A percentile compares a stretch with the other conserved stretches of the same genome.
phyloP scores from a whole-genome alignment of 2,888 invertebrate genomes.

The Drosophila setosimentum region DNA sequence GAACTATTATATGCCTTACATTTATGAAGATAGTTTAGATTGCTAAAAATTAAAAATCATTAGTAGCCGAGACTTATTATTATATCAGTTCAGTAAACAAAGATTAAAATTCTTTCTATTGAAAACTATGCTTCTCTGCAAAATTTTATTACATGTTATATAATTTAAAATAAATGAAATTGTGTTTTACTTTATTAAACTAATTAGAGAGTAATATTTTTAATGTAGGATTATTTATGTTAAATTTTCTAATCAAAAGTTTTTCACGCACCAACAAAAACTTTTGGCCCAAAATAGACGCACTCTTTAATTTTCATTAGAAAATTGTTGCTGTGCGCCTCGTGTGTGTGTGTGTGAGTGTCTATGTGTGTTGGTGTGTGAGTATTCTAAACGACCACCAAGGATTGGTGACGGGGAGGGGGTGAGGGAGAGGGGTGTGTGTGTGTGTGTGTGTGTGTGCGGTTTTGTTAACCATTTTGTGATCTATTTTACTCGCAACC shows the following conservation, averaged over 20 bases:
- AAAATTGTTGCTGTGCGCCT: slow-evolving; percentile 23
- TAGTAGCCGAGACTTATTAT: too few species aligned
- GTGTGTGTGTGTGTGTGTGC: slow-evolving; percentile 22
- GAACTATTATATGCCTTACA: background rate
- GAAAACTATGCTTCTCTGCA: background rate
- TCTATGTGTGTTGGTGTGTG: slow-evolving; percentile 20
- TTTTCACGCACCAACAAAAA: background rate
- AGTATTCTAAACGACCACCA: slow-evolving; percentile 56
- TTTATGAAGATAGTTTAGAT: background rate
- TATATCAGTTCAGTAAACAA: background rate
- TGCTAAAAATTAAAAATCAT: background rate
- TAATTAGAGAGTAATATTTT: background rate
- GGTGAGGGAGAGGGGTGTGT: background rate
- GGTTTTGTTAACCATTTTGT: slow-evolving; percentile 77
- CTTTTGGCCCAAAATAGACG: slow-evolving; percentile 13
- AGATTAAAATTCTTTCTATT: background rate
- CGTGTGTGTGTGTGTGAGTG: slow-evolving; percentile 26
- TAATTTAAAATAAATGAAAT: background rate
- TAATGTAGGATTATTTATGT: background rate
- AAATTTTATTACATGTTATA: background rate
- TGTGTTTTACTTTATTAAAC: background rate
- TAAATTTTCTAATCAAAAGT: slow-evolving; percentile 2
- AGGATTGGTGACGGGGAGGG: background rate
- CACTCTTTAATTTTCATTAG: slow-evolving; percentile 71
- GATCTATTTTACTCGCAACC: slow-evolving; percentile 71